Conservation (phyloP, 2,888 invertebrate species). For the Geotrupes spiniger region DNA sequence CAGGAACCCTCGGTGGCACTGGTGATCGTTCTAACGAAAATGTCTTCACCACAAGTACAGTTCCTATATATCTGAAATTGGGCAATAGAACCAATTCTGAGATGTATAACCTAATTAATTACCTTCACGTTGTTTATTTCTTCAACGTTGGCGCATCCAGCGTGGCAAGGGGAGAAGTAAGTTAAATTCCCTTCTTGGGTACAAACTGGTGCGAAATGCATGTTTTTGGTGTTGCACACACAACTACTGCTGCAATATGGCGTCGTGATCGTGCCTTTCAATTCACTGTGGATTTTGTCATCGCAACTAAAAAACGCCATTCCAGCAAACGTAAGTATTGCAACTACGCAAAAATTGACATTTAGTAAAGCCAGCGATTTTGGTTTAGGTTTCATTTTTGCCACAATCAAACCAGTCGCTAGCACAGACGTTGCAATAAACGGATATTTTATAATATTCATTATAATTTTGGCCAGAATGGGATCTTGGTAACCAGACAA, state of each 20-base stretch:
- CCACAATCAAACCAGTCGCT: conserved; percentile 55
- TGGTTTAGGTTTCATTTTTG: conserved; percentile 53
- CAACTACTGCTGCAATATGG: conserved; percentile 58
- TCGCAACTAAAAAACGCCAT: conserved; percentile 41
- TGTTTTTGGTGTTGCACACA: conserved; percentile 50
- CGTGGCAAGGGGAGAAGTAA: conserved; percentile 72
- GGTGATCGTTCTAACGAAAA: conserved; percentile 27
- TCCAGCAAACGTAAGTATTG: conserved; percentile 51
- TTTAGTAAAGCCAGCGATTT: conserved; percentile 54
- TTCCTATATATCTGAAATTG: conserved; percentile 50
- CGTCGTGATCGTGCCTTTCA: conserved; percentile 46
- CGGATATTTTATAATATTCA: conserved; percentile 57
- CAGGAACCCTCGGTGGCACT: conserved; percentile 57
- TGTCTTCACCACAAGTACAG: conserved; percentile 53
- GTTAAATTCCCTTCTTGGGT: conserved; percentile 54
- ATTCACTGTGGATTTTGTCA: conserved; percentile 51
- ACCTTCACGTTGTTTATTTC: conserved; percentile 49
- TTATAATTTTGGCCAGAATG: conserved; percentile 53
- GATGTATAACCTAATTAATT: conserved; percentile 12
- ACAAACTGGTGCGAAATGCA: conserved; percentile 63
- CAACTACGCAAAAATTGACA: conserved; percentile 47
- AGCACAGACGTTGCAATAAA: conserved; percentile 54
- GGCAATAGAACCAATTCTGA: neutral
- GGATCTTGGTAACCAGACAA: conserved; percentile 55
- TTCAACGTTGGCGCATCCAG: conserved; percentile 58